These are phyloP conservation scores for Enteromius unitaeniatus DNA, from an alignment of 2,797 vertebrate species.

Conservation along the genomic window DNA sequence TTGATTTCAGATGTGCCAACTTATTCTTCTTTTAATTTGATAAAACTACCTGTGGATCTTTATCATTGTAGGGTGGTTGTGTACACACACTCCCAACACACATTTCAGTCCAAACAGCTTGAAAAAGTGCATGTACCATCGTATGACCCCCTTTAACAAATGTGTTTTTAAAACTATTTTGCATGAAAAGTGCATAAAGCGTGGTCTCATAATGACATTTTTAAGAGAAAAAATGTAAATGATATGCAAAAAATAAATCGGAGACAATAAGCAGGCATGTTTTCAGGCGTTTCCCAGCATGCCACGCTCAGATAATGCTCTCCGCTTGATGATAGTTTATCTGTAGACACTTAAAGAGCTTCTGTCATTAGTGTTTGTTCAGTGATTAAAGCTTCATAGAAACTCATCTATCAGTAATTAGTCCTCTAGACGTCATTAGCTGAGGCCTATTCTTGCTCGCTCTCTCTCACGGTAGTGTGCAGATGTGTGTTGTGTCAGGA, in stretches of 20 bases:
- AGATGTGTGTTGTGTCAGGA: background rate
- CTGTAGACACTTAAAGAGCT: background rate
- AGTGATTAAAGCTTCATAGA: background rate
- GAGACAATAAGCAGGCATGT: background rate
- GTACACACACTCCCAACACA: no score
- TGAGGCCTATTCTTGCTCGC: background rate
- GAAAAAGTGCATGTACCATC: no score
- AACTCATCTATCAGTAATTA: background rate
- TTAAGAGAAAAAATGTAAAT: background rate
- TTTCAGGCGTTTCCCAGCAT: background rate
- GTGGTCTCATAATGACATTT: background rate
- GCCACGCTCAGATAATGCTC: background rate
- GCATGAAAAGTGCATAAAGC: background rate
- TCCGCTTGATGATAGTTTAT: background rate
- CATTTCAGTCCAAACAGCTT: no score
- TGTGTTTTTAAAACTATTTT: background rate
- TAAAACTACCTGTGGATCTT: no score
- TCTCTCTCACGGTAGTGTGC: background rate
- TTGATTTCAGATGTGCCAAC: no score
- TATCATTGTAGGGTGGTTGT: no score
- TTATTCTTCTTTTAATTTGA: no score
- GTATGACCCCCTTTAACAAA: no score
- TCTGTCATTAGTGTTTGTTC: background rate
- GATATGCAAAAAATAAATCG: background rate
- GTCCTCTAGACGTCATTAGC: background rate